Percentiles rank a stretch among this genome's conserved stretches.
These are phyloP conservation scores for Acropora tenuis DNA, from an alignment of 64 coral and sea anemone genomes.

Conservation along the genomic window DNA sequence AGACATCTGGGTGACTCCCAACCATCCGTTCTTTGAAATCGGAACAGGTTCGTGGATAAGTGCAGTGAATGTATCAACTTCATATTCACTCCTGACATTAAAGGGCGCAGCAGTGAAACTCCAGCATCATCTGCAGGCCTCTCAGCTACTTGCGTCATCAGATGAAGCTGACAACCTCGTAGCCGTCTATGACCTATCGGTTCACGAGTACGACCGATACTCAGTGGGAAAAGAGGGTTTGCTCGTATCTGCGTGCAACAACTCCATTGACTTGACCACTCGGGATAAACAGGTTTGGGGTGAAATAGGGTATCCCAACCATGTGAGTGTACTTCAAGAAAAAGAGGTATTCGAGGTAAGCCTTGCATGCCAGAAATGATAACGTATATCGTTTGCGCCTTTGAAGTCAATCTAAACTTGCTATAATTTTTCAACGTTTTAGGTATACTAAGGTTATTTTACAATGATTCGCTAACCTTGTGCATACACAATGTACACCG, in stretches of 20 bases:
- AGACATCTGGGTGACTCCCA: constrained; percentile 71
- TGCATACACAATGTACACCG: too few species aligned
- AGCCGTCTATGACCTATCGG: constrained; percentile 81
- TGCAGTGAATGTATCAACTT: constrained; percentile 56
- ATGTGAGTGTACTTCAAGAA: too few species aligned
- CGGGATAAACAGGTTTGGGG: constrained; percentile 25
- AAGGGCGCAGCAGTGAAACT: constrained; percentile 66
- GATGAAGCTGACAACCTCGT: background rate
- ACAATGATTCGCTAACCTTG: too few species aligned
- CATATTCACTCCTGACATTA: constrained; percentile 53
- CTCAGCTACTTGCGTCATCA: constrained; percentile 27
- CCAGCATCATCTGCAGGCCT: constrained; percentile 37
- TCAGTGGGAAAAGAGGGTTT: constrained; percentile 82
- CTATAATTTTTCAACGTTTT: too few species aligned
- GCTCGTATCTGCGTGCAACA: constrained; percentile 71
- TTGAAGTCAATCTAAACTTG: too few species aligned
- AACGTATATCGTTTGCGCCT: too few species aligned
- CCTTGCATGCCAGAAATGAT: too few species aligned
- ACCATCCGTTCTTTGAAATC: constrained; percentile 69
- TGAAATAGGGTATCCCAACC: too few species aligned
- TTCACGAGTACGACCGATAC: constrained; percentile 90
- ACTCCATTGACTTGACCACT: background rate
- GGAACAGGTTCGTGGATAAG: constrained; percentile 62
- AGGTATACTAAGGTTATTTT: too few species aligned
- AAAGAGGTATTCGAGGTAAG: too few species aligned